Evolutionary conservation across 2,797 vertebrate species (phyloP), one percentile per base, ranked within the genome.

Genomic region (Distichodus sexfasciatus): DNA sequence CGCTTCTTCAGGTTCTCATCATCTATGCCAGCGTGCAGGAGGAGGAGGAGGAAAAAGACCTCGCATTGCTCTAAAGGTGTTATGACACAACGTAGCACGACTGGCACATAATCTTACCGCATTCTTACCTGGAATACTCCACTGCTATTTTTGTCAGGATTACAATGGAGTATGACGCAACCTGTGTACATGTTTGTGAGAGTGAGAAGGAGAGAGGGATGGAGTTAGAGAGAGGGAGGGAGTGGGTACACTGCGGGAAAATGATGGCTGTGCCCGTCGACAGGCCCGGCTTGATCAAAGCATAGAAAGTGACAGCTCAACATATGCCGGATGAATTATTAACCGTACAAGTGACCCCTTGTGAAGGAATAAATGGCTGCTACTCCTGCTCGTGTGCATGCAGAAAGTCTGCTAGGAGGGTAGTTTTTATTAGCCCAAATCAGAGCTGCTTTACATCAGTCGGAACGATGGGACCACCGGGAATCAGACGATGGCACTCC

Each of bases 271-370:
- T 83, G 80, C 78, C 11, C 76, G 76, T 35, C 88, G 87, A 87
- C 84, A 85, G 83, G 78, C 79, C 67, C 62, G 76, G 72, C 77
- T 74, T 88, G 89, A 91, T 92, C 88, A 91, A 90, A 91, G 88
- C 33, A 1, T 74, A 72, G 71, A 75, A 72, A 83, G 82, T 87
- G 89, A 89, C 88, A 86, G 85, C 84, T 88, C 76, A 83, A 90
- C 90, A 90, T 89, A 88, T 91, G 89, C 85, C 64, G 75, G 66
- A 91, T 91, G 79, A 91, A 92, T 90, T 88, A 90, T 92, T 90
- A 82, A 90, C 89, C 83, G 83, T 88, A 87, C 85, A 87, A 89
- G 87, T 92, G 89, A 91, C 90, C 90, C 74, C 83, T 87, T 87
- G 81, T 84, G 84, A 88, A 79, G 84, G 82, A 87, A 85, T 87